Evolutionary conservation across 2,888 invertebrate species (phyloP), one percentile per base, ranked within the genome.

Genomic region (Macropis europaea): DNA sequence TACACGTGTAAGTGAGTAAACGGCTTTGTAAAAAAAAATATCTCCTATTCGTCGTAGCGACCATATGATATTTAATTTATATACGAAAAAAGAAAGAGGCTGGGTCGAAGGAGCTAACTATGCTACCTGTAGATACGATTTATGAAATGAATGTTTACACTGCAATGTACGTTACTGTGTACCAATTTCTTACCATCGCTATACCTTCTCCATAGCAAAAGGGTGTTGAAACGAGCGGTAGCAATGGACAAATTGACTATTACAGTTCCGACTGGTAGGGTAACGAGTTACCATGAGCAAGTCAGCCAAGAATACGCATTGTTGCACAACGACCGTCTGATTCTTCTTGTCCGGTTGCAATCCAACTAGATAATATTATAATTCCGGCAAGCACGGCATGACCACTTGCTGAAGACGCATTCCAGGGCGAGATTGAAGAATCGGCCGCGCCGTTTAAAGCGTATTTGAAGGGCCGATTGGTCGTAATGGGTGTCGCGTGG

Each of bases 401-500:
- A 47, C 52, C 60, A 70, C 71, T 62, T 73, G 50, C 47, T 32
- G 66, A 60, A 53, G 64, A 62, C 63, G 62, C 70, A 76, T 76
- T 77, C 70, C 70, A 77, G 6, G 34, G 70, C 61, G 57, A 71
- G 63, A 79, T 76, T 76, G 63, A 63, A 78, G 74, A 80, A 78
- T 76, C 76, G 64, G 6, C 57, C 47, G 67, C 45, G 57, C 40
- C 71, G 71, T 67, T 81, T 77, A 81, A 48, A 63, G 42, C 45
- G 62, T 57, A 82, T 79, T 84, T 79, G 70, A 85, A 83, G 79
- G 76, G 75, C 72, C 77, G 79, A 85, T 84, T 84, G 75, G 52
- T 42, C 57, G 66, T 83, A 86, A 86, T 86, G 79, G 84, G 80
- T 82, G 82, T 79, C 84, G 86, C 84, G 86, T 86, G 86, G 86